Percentiles rank a stretch among this genome's conserved stretches.
Evolutionary conservation across 2,797 vertebrate species (phyloP).

Genomic region (Chiroxiphia lanceolata): DNA sequence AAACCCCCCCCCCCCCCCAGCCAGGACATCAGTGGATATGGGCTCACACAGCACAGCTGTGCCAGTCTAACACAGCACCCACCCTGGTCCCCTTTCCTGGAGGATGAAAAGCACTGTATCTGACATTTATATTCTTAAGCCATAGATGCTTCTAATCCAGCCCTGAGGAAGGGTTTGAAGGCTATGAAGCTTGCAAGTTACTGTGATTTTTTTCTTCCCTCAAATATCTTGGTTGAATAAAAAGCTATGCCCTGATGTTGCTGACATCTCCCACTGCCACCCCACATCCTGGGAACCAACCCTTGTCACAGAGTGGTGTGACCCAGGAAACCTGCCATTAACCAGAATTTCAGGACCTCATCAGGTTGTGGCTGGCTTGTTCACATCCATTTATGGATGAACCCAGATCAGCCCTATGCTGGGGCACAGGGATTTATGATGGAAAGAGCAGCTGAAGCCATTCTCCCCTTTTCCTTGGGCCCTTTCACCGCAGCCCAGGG

Average conservation of each 20-base stretch:
- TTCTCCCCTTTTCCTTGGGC: not conserved
- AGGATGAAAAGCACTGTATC: fast-evolving
- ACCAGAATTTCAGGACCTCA: not conserved
- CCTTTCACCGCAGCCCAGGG: not conserved
- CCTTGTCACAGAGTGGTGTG: not conserved
- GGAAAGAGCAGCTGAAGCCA: not conserved
- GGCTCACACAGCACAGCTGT: not conserved
- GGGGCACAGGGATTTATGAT: not conserved
- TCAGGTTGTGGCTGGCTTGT: fast-evolving
- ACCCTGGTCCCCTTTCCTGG: not conserved
- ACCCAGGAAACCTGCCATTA: not conserved
- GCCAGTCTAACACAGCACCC: not conserved
- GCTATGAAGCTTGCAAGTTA: not conserved
- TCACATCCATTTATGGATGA: not conserved
- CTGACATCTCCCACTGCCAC: not conserved
- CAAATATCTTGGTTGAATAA: not conserved
- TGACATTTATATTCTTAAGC: not conserved
- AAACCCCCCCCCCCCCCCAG: fast-evolving
- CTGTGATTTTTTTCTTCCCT: not conserved
- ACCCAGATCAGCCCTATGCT: not conserved
- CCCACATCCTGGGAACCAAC: fast-evolving
- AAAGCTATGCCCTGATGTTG: not conserved
- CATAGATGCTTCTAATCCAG: not conserved
- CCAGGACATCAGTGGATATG: not conserved
- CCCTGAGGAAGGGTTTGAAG: not conserved